phyloP scores from a whole-genome alignment of 2,113 vertebrate genomes.

The Verasper variegatus region DNA sequence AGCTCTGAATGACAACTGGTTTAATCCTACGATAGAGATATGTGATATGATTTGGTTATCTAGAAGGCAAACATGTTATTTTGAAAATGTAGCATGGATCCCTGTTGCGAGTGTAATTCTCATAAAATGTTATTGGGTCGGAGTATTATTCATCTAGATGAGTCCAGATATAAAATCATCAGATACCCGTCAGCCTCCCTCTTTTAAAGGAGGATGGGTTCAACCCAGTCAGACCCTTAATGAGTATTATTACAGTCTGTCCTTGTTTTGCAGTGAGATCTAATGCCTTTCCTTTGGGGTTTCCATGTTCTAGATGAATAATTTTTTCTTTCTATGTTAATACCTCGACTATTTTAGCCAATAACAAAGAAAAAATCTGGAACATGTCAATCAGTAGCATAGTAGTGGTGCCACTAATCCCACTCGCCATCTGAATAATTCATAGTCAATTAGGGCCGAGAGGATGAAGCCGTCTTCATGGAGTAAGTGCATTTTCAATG shows the following conservation, averaged over 20 bases:
- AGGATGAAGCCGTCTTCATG: slow-evolving; percentile 63
- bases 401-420: slow-evolving; percentile 46
- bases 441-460: slow-evolving; percentile 76
- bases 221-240: slow-evolving; percentile 19
- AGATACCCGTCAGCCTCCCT: background rate
- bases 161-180: no score
- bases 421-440: slow-evolving; percentile 73
- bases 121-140: background rate
- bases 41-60: no score
- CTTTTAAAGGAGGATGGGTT: background rate
- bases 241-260: background rate
- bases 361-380: slow-evolving; percentile 33
- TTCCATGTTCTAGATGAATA: no score
- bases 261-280: background rate
- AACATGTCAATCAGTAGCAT: slow-evolving; percentile 49
- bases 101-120: background rate
- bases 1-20: no score
- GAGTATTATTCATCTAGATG: no score
- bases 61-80: background rate
- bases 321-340: background rate
- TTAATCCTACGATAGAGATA: no score
- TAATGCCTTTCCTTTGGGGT: background rate
- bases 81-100: background rate
- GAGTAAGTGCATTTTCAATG: slow-evolving; percentile 72
- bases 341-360: slow-evolving; percentile 16